phyloP scores from a whole-genome alignment of 2,113 vertebrate species.

The Hemicordylus capensis region DNA sequence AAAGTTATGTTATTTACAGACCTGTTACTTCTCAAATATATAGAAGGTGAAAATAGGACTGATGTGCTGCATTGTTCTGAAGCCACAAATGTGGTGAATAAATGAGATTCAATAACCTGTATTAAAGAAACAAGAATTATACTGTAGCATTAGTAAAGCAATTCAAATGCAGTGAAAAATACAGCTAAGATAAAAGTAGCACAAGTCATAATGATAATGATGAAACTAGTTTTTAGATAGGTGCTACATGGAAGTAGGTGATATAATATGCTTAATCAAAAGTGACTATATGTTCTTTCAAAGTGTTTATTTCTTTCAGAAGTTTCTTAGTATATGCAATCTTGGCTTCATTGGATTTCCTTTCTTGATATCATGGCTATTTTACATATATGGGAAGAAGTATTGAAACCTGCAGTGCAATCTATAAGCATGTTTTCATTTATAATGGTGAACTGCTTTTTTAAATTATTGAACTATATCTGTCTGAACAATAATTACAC shows the following conservation, averaged over 20 bases:
- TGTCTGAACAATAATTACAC: not conserved
- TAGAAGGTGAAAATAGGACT: constrained; percentile 5
- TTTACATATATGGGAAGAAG: not conserved
- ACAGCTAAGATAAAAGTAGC: not conserved
- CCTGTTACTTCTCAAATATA: constrained; percentile 25
- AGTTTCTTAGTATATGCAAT: not conserved
- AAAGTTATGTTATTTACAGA: constrained; percentile 13
- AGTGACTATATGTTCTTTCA: not conserved
- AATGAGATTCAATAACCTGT: not conserved
- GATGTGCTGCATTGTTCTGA: not conserved
- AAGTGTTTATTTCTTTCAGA: not conserved
- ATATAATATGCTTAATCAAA: constrained; percentile 4
- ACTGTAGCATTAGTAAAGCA: not conserved
- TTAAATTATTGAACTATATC: not conserved
- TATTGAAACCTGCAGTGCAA: not conserved
- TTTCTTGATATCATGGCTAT: not conserved
- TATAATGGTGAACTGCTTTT: constrained; percentile 13
- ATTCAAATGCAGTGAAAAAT: not conserved
- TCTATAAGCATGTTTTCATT: not conserved
- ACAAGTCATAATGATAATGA: not conserved
- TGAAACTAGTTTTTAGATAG: not conserved
- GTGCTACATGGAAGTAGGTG: not conserved
- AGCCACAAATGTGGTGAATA: not conserved
- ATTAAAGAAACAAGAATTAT: constrained; percentile 12
- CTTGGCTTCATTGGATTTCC: not conserved